Conservation (phyloP, 2,888 invertebrate species). For the Odontomyia ornata region DNA sequence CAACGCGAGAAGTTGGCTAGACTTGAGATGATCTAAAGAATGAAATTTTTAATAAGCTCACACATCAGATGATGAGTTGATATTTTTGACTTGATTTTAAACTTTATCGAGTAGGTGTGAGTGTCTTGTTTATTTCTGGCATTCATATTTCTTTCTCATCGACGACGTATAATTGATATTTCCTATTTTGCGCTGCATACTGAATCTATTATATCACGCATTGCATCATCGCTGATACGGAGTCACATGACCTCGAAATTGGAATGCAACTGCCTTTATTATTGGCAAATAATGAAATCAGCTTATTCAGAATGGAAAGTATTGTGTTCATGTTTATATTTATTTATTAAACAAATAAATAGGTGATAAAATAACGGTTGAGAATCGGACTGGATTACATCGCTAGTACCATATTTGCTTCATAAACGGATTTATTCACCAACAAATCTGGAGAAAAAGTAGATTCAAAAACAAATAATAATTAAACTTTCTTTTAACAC, state of each 20-base stretch:
- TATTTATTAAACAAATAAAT: too few species aligned
- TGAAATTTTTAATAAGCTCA: slow-evolving; percentile 11
- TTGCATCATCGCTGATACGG: slow-evolving; percentile 12
- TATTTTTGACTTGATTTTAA: background rate
- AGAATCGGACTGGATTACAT: too few species aligned
- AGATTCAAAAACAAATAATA: too few species aligned
- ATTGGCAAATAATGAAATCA: background rate
- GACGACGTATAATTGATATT: background rate
- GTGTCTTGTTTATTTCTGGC: background rate
- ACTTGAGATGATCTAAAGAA: background rate
- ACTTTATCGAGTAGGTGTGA: slow-evolving; percentile 3
- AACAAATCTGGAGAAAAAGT: too few species aligned
- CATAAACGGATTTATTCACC: too few species aligned
- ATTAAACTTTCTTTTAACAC: too few species aligned
- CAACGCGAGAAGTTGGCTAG: background rate
- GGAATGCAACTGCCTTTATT: background rate
- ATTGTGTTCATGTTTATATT: too few species aligned
- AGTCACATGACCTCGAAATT: background rate
- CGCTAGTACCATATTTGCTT: too few species aligned
- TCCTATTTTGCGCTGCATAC: slow-evolving; percentile 14
- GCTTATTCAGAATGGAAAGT: too few species aligned
- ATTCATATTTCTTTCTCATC: background rate
- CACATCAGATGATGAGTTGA: slow-evolving; percentile 6
- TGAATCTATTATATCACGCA: background rate
- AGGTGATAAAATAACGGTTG: too few species aligned